Evolutionary conservation across 2,888 invertebrate species (phyloP).

Genomic region (Stenoptilia bipunctidactyla): DNA sequence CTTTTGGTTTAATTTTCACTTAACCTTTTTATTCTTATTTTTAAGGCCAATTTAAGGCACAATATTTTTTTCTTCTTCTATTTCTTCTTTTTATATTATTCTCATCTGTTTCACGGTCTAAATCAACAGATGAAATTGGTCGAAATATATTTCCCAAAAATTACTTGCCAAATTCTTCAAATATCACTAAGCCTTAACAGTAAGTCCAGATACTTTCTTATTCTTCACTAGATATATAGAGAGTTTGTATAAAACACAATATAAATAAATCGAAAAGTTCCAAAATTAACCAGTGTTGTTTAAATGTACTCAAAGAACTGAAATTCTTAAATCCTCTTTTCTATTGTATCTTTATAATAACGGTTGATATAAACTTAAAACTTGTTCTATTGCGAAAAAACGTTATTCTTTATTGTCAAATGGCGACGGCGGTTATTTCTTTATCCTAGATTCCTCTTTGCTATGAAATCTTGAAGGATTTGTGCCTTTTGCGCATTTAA

Average conservation of each 20-base stretch:
- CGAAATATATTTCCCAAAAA: conserved; percentile 51
- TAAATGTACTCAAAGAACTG: conserved; percentile 66
- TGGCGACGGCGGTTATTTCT: conserved; percentile 58
- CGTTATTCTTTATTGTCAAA: conserved; percentile 72
- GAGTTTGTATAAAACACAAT: conserved; percentile 65
- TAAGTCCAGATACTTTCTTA: conserved; percentile 62
- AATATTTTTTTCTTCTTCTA: conserved; percentile 39
- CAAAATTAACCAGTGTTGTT: conserved; percentile 72
- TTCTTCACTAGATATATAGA: conserved; percentile 62
- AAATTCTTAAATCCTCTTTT: conserved; percentile 67
- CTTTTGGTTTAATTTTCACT: conserved; percentile 50
- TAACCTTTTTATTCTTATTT: conserved; percentile 61
- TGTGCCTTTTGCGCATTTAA: conserved; percentile 63
- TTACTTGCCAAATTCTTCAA: conserved; percentile 56
- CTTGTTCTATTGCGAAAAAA: conserved; percentile 74
- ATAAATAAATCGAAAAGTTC: conserved; percentile 62
- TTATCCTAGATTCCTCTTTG: conserved; percentile 52
- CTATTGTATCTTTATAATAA: conserved; percentile 70
- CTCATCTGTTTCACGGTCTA: conserved; percentile 54
- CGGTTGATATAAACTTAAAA: conserved; percentile 72
- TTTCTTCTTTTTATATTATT: conserved; percentile 33
- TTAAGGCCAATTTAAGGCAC: conserved; percentile 74
- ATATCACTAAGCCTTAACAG: conserved; percentile 64
- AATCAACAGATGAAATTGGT: conserved; percentile 62
- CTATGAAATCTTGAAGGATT: conserved; percentile 58